Conservation (phyloP, 2,113 vertebrate genomes). For the Canis aureus region DNA sequence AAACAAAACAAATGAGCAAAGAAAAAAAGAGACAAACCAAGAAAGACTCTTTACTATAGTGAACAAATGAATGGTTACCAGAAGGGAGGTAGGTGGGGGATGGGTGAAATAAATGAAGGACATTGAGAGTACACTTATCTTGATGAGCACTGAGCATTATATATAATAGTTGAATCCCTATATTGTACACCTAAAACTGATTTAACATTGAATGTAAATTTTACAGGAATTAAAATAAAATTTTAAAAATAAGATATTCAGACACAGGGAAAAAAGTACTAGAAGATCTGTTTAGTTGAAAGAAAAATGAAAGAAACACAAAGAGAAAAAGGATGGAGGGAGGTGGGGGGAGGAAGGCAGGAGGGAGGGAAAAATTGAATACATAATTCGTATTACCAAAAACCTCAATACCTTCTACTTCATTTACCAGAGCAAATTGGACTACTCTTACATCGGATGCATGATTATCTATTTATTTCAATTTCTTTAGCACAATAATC, state of each 20-base stretch:
- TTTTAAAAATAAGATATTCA: not conserved
- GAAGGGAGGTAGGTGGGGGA: not conserved
- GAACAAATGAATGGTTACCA: not conserved
- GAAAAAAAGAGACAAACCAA: not conserved
- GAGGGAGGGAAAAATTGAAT: not conserved
- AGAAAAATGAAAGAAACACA: not conserved
- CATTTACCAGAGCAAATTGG: constrained; percentile 4
- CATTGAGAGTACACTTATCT: not conserved
- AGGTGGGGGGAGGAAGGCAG: too few species aligned
- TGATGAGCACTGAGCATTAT: not conserved
- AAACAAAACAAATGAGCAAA: not conserved
- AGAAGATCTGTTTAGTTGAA: constrained; percentile 8
- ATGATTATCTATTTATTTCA: constrained; percentile 2
- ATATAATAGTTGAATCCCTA: not conserved
- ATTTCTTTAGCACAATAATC: not conserved
- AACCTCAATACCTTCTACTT: constrained; percentile 10
- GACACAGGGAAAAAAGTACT: not conserved
- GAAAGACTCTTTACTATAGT: not conserved
- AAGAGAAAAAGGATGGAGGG: not conserved
- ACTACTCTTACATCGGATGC: not conserved
- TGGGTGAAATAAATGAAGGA: not conserved
- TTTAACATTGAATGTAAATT: not conserved
- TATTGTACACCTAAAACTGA: not conserved
- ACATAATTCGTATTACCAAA: not conserved
- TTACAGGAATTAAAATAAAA: not conserved